phyloP scores from a whole-genome alignment of 2,888 invertebrate genomes.

The Tridacna crocea region DNA sequence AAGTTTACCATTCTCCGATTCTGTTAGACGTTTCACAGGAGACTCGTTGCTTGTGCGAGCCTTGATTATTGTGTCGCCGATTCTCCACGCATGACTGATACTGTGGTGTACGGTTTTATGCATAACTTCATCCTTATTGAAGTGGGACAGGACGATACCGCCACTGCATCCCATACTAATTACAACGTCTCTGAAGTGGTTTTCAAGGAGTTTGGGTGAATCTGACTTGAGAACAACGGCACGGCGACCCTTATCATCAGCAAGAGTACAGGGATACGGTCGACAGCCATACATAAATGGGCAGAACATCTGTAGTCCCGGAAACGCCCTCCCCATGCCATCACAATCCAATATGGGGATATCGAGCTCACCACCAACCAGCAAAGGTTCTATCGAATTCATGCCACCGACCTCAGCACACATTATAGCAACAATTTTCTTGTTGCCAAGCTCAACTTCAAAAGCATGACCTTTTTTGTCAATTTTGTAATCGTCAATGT shows the following conservation, averaged over 20 bases:
- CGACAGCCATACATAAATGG: constrained; percentile 74
- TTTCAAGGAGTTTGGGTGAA: constrained; percentile 72
- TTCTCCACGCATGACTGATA: constrained; percentile 76
- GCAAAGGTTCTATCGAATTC: constrained; percentile 78
- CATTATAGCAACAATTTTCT: constrained; percentile 69
- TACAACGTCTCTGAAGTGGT: constrained; percentile 74
- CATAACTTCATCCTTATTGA: constrained; percentile 64
- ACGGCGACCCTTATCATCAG: constrained; percentile 71
- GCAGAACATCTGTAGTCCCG: constrained; percentile 77
- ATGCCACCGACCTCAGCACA: constrained; percentile 80
- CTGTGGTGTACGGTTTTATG: constrained; percentile 67
- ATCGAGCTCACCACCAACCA: constrained; percentile 71
- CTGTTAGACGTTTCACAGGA: constrained; percentile 72
- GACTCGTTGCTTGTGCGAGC: constrained; percentile 69
- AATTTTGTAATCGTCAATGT: constrained; percentile 67
- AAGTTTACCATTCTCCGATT: constrained; percentile 62
- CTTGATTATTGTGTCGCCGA: constrained; percentile 75
- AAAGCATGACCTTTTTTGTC: neutral
- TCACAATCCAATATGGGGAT: constrained; percentile 80
- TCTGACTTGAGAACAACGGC: constrained; percentile 71
- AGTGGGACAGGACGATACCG: constrained; percentile 63
- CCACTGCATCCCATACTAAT: constrained; percentile 77
- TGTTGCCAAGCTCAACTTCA: constrained; percentile 23
- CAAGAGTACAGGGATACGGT: constrained; percentile 72
- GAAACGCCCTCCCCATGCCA: constrained; percentile 82